These are phyloP conservation scores for Panopea generosa DNA, from an alignment of 2,888 invertebrate genomes.

Conservation along the genomic window DNA sequence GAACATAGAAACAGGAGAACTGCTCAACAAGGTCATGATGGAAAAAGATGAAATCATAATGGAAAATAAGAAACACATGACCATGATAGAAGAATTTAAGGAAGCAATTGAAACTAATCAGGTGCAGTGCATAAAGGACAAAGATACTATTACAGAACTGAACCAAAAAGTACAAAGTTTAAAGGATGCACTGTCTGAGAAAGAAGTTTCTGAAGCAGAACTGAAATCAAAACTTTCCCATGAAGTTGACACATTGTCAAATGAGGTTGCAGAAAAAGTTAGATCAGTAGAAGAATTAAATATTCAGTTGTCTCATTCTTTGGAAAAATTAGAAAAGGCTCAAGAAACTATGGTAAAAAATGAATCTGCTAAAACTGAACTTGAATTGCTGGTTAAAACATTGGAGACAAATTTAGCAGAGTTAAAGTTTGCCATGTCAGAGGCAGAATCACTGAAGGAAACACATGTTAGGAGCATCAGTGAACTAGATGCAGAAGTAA, in stretches of 20 bases:
- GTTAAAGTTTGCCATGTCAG: background rate
- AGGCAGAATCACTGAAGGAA: slow-evolving; percentile 2
- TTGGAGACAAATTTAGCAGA: background rate
- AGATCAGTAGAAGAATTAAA: slow-evolving; percentile 15
- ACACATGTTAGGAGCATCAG: slow-evolving; percentile 1
- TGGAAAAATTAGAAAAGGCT: slow-evolving; percentile 3
- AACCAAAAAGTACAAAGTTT: background rate
- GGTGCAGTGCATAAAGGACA: background rate
- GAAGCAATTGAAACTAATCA: background rate
- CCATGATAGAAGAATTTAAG: background rate
- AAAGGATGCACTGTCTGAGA: slow-evolving; percentile 23
- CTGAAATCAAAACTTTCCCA: slow-evolving; percentile 37
- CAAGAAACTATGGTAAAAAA: background rate
- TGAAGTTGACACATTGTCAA: slow-evolving; percentile 64
- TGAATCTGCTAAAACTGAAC: background rate
- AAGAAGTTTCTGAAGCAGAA: slow-evolving; percentile 13
- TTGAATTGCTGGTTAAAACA: background rate
- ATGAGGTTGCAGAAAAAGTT: slow-evolving; percentile 55
- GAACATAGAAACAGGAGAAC: slow-evolving; percentile 31
- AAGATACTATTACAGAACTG: background rate
- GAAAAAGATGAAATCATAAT: slow-evolving; percentile 29
- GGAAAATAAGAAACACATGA: slow-evolving; percentile 8
- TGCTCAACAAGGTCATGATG: slow-evolving; percentile 21
- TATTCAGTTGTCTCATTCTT: background rate
- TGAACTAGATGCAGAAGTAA: background rate